These are phyloP conservation scores for Orussus abietinus DNA, from an alignment of 1,140 invertebrate species.

Conservation along the genomic window DNA sequence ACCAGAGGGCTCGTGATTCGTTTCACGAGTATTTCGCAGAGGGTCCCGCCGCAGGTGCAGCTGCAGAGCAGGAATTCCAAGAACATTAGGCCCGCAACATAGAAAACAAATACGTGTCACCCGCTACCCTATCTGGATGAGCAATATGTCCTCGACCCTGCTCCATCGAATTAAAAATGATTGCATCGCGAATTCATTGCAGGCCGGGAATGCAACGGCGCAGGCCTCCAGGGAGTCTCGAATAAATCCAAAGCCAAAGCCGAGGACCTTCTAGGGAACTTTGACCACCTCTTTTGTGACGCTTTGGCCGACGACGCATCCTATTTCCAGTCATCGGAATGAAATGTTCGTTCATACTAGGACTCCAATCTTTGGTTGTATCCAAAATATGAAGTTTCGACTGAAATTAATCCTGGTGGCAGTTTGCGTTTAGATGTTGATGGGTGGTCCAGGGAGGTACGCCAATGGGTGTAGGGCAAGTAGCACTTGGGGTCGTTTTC, in stretches of 20 bases:
- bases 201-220: constrained; percentile 18
- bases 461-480: constrained; percentile 12
- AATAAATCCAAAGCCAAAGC: too few relatives aligned
- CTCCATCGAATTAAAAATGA: constrained; percentile 25
- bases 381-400: too few relatives aligned
- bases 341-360: too few relatives aligned
- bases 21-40: constrained; percentile 9
- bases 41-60: constrained; percentile 13
- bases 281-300: too few relatives aligned
- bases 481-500: constrained; percentile 1
- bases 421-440: too few relatives aligned
- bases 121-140: constrained; percentile 5
- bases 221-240: constrained; percentile 4
- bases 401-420: too few relatives aligned
- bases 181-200: constrained; percentile 20
- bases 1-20: too few relatives aligned
- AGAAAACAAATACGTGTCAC: constrained; percentile 28
- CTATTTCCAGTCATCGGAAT: too few relatives aligned
- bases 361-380: too few relatives aligned
- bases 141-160: constrained; percentile 10
- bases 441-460: not conserved
- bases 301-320: too few relatives aligned
- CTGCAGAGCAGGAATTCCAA: too few relatives aligned
- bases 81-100: not conserved
- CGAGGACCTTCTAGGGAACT: too few relatives aligned